Percentiles rank a stretch among this genome's conserved stretches.
Conservation (phyloP, 2,888 invertebrate species). For the Hyppa rectilinea region DNA sequence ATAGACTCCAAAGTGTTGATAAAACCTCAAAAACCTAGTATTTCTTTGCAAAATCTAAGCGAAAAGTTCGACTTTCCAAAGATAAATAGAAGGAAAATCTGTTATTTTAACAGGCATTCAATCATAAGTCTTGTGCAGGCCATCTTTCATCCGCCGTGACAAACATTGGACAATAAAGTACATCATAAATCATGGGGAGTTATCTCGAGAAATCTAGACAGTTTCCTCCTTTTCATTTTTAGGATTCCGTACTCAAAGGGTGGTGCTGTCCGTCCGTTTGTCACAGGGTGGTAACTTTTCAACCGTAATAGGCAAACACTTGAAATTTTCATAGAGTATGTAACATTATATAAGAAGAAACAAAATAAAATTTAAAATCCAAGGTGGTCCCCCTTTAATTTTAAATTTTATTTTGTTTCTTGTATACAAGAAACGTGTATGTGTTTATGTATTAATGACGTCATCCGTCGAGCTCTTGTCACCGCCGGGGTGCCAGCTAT, state of each 20-base stretch:
- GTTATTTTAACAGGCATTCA: slow-evolving; percentile 62
- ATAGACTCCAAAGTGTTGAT: no score
- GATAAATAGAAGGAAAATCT: slow-evolving; percentile 48
- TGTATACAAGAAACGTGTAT: no score
- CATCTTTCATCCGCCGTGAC: slow-evolving; percentile 75
- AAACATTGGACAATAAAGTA: slow-evolving; percentile 78
- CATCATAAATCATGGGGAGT: slow-evolving; percentile 78
- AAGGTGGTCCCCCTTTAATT: no score
- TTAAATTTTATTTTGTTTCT: no score
- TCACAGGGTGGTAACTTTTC: neutral
- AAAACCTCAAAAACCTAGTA: neutral
- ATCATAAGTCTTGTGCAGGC: slow-evolving; percentile 65
- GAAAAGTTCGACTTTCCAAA: neutral
- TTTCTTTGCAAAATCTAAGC: neutral
- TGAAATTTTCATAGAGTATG: neutral
- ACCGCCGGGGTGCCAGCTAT: no score
- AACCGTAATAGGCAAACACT: neutral
- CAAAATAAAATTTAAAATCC: neutral
- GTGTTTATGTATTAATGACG: no score
- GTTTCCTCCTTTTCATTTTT: slow-evolving; percentile 65
- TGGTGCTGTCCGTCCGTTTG: neutral
- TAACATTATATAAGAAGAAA: neutral
- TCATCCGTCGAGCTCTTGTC: no score
- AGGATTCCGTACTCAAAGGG: neutral
- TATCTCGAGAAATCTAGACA: slow-evolving; percentile 73